Conservation (phyloP, 2,888 invertebrate species). For the Parasteatoda lunata region DNA sequence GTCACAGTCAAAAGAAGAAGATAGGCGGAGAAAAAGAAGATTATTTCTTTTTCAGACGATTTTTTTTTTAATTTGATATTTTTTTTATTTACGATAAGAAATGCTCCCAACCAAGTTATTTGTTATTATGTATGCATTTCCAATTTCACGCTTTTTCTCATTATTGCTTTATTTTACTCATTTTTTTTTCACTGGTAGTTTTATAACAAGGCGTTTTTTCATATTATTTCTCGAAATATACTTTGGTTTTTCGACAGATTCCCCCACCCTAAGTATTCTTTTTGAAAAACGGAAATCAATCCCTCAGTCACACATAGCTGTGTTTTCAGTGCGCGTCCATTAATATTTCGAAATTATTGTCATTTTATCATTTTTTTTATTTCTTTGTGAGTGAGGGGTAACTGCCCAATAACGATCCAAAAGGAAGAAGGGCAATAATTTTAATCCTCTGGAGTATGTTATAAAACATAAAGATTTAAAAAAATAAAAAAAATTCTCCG, state of each 20-base stretch:
- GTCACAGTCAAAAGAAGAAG: constrained; percentile 28
- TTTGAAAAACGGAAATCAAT: constrained; percentile 61
- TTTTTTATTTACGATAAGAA: constrained; percentile 33
- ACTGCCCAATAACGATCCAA: constrained; percentile 40
- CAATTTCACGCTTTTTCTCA: constrained; percentile 55
- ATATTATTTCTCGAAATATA: constrained; percentile 4
- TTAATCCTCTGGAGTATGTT: constrained; percentile 22
- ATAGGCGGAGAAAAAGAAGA: constrained; percentile 26
- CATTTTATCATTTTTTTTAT: constrained; percentile 12
- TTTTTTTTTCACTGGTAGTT: neutral
- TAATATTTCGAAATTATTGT: constrained; percentile 56
- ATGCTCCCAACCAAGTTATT: constrained; percentile 52
- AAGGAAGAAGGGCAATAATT: constrained; percentile 29
- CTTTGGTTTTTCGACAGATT: constrained; percentile 42
- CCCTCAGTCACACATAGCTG: constrained; percentile 23
- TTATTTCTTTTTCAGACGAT: neutral
- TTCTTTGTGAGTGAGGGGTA: neutral
- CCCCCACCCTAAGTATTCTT: neutral
- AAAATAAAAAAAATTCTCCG: neutral
- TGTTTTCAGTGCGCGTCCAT: constrained; percentile 40
- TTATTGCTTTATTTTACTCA: constrained; percentile 5
- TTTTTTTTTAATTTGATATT: constrained; percentile 6
- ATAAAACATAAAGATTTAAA: neutral
- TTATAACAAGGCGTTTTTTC: constrained; percentile 5
- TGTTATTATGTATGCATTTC: constrained; percentile 67